Percentiles rank a stretch among this genome's conserved stretches.
phyloP scores from a whole-genome alignment of 2,113 vertebrate species.

The Eulemur rufifrons region DNA sequence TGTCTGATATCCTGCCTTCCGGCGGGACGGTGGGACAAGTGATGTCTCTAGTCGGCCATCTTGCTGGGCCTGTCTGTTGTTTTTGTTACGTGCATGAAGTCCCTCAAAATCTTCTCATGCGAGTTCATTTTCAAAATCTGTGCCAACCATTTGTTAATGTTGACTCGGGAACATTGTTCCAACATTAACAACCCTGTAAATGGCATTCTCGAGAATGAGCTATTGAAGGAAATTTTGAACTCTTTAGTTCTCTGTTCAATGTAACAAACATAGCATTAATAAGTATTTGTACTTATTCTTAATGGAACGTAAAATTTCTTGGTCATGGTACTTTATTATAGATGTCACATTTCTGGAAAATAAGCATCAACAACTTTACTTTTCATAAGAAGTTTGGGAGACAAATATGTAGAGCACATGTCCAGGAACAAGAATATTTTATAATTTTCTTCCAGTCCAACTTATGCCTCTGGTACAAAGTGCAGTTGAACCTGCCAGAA shows the following conservation, averaged over 20 bases:
- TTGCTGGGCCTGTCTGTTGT: background rate
- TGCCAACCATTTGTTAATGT: background rate
- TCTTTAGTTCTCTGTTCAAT: background rate
- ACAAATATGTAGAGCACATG: background rate
- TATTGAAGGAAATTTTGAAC: constrained; percentile 6
- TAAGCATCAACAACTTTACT: background rate
- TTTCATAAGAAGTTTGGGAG: background rate
- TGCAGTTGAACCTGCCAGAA: background rate
- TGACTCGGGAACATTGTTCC: background rate
- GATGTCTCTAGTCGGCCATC: no score
- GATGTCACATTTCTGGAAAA: background rate
- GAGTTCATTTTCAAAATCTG: background rate
- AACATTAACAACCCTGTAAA: background rate
- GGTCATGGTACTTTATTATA: background rate
- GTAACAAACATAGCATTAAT: background rate
- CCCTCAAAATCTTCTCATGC: background rate
- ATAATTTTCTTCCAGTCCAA: background rate
- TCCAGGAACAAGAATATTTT: background rate
- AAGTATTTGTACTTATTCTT: background rate
- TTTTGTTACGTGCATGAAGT: background rate
- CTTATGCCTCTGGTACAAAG: background rate
- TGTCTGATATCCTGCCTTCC: no score
- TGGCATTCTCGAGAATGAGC: background rate
- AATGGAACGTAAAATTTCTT: background rate
- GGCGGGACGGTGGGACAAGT: no score